A percentile compares a stretch with the other conserved stretches of the same genome.
Evolutionary conservation across 1,140 invertebrate species (phyloP).

Genomic region (Tenebrio molitor): DNA sequence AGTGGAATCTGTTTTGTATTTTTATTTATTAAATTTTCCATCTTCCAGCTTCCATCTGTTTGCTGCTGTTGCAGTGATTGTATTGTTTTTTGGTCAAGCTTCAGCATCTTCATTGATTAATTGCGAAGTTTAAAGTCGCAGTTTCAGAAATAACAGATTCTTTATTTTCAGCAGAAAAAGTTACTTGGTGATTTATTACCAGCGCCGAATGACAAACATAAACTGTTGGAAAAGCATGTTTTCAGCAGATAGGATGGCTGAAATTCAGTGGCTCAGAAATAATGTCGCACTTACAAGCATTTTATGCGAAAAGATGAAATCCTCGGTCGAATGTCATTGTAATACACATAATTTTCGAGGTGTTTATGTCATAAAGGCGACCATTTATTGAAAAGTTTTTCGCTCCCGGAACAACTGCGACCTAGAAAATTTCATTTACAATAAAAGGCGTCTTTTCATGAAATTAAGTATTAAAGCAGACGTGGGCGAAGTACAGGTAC

Average conservation of each 20-base stretch:
- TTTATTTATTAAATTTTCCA: no score
- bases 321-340: neutral
- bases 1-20: no score
- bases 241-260: neutral
- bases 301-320: constrained; percentile 12
- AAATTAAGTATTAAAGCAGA: constrained; percentile 5
- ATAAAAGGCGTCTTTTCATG: constrained; percentile 2
- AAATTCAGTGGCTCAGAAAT: constrained; percentile 3
- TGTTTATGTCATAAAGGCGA: constrained; percentile 5
- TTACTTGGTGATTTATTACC: constrained; percentile 5
- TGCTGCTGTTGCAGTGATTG: no score
- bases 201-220: constrained; percentile 10
- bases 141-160: constrained; percentile 1
- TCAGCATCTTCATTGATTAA: no score
- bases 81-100: no score
- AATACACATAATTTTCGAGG: neutral
- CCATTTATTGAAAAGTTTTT: neutral
- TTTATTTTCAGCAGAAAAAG: neutral
- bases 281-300: constrained; percentile 21
- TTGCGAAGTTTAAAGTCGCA: no score
- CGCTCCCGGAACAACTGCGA: neutral
- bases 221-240: constrained; percentile 10
- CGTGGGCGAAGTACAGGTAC: neutral
- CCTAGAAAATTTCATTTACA: constrained; percentile 26
- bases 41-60: no score